Evolutionary conservation across 1,140 invertebrate genomes (phyloP).

Genomic region (Cotesia chilonis): DNA sequence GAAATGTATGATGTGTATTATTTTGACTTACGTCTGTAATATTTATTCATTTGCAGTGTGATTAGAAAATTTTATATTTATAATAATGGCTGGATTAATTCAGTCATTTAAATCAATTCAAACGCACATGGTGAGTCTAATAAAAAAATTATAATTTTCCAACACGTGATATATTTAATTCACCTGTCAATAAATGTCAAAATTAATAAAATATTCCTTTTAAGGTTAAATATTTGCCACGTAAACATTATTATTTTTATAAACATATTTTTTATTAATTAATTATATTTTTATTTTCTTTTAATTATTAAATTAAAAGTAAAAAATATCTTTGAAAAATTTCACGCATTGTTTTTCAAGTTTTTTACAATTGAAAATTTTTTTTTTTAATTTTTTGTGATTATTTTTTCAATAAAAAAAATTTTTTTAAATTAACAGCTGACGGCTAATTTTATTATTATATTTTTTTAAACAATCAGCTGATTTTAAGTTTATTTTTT

Average conservation of each 20-base stretch:
- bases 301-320: too few species aligned
- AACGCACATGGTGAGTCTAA: conserved; percentile 69
- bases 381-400: conserved; percentile 7
- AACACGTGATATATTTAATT: conserved; percentile 28
- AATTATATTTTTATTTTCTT: too few species aligned
- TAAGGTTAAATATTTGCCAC: conserved; percentile 41
- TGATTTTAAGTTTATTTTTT: background rate
- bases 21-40: background rate
- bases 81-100: conserved; percentile 49
- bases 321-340: too few species aligned
- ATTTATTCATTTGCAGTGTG: conserved; percentile 26
- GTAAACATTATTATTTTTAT: conserved; percentile 10
- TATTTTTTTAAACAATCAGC: too few species aligned
- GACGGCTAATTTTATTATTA: too few species aligned
- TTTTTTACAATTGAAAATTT: background rate
- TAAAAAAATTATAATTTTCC: conserved; percentile 16
- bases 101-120: conserved; percentile 66
- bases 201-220: background rate
- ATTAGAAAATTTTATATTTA: conserved; percentile 1
- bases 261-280: conserved; percentile 8
- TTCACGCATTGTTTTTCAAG: too few species aligned
- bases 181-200: conserved; percentile 11
- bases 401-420: conserved; percentile 17
- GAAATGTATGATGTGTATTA: background rate
- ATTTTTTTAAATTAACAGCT: too few species aligned